These are phyloP conservation scores for Eulimnadia texana DNA, from an alignment of 1,140 invertebrate genomes.

Conservation along the genomic window DNA sequence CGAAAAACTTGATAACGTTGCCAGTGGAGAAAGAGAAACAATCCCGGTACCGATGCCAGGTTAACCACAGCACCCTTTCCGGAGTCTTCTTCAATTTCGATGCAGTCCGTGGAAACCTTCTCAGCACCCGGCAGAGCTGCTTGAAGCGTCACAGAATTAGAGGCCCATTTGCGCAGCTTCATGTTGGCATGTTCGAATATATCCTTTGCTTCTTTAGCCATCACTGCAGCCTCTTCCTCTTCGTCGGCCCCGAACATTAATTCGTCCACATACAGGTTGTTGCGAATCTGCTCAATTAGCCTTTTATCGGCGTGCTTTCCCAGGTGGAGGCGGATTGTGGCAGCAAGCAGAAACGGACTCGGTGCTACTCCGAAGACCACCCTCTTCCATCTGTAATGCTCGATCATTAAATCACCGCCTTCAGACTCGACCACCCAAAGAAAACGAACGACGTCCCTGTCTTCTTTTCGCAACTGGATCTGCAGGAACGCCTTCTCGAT, in stretches of 20 bases:
- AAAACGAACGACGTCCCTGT: slow-evolving; percentile 20
- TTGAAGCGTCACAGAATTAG: slow-evolving; percentile 21
- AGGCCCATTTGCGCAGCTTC: slow-evolving; percentile 23
- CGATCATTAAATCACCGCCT: background rate
- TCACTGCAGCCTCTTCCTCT: slow-evolving; percentile 18
- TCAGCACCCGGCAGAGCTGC: slow-evolving; percentile 26
- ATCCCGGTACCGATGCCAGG: slow-evolving; percentile 18
- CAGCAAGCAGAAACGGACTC: slow-evolving; percentile 27
- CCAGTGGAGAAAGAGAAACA: background rate
- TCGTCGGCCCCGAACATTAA: slow-evolving; percentile 17
- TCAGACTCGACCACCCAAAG: slow-evolving; percentile 16
- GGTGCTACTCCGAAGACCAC: slow-evolving; percentile 25
- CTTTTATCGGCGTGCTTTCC: background rate
- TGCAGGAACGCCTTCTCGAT: slow-evolving; percentile 31
- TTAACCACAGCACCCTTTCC: slow-evolving; percentile 20
- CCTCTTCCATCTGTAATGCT: slow-evolving; percentile 15
- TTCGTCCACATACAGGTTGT: slow-evolving; percentile 20
- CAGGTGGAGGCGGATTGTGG: slow-evolving; percentile 18
- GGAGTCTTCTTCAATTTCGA: background rate
- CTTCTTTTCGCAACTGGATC: slow-evolving; percentile 22
- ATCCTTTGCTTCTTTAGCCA: slow-evolving; percentile 16
- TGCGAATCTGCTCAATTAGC: slow-evolving; percentile 15
- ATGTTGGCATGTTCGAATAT: slow-evolving; percentile 22
- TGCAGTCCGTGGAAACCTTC: slow-evolving; percentile 13
- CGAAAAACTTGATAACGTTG: background rate